Evolutionary conservation across 2,888 invertebrate genomes (phyloP), one percentile per base, ranked within the genome.

Genomic region (Xiphydria camelus): DNA sequence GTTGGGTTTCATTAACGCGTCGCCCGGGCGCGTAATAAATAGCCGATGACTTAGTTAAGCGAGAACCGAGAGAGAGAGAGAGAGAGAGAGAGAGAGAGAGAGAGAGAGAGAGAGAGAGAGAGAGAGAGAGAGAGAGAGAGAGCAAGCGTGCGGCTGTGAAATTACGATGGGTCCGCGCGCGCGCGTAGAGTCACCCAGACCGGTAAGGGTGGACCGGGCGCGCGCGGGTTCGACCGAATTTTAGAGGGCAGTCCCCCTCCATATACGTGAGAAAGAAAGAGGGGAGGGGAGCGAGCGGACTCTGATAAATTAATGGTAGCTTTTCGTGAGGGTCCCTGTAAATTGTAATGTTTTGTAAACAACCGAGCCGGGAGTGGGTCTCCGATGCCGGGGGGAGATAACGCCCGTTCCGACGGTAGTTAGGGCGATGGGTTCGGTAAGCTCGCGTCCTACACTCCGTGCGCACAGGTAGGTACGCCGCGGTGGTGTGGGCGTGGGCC

Each of bases 311-410:
- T 56, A 57, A 61, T 60, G 56, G 53, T 55, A 57, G 59, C 53
- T 56, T 60, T 57, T 57, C 59, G 55, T 57, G 54, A 47, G 48
- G 58, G 54, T 59, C 59, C 51, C 54, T 45, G 57, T 59, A 58
- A 61, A 61, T 64, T 61, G 62, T 63, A 63, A 64, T 62, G 64
- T 67, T 65, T 67, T 65, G 64, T 63, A 66, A 67, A 67, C 65
- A 67, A 59, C 61, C 59, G 51, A 45, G 55, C 59, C n/a, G n/a
- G n/a, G n/a, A 61, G 61, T 61, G 57, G 60, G 57, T 53, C 55
- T 49, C 50, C 56, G 62, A 59, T 58, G 50, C 43, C 47, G 43
- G 38, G 45, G 26, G 35, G 36, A 53, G 55, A 58, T 59, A 59
- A 47, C 37, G 38, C 32, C 31, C 38, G 37, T 44, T 37, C 36